Evolutionary conservation across 2,797 vertebrate species (phyloP).

Genomic region (Gymnopithys bicolor): DNA sequence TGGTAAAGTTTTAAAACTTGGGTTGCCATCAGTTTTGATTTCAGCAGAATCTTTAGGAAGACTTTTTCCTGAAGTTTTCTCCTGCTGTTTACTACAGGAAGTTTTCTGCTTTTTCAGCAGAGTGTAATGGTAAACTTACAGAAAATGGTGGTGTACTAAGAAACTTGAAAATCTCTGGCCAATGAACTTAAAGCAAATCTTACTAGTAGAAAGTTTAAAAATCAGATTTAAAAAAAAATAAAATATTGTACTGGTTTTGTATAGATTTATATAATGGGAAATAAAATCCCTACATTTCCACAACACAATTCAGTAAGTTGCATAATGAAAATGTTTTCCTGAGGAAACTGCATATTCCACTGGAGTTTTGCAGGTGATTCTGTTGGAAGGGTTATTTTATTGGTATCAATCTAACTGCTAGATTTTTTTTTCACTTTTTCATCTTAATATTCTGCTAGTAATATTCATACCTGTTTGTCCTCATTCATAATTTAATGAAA

Average conservation of each 20-base stretch:
- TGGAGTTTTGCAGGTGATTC: neutral
- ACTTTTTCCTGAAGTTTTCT: neutral
- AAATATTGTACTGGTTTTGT: neutral
- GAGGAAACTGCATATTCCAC: neutral
- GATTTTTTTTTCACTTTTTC: neutral
- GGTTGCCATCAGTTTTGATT: neutral
- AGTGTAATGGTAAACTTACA: neutral
- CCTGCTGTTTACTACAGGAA: neutral
- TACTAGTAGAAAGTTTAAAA: slow-evolving; percentile 18
- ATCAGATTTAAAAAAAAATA: neutral
- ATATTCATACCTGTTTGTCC: neutral
- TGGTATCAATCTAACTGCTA: neutral
- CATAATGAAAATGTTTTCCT: neutral
- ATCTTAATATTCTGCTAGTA: neutral
- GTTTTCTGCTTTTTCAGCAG: neutral
- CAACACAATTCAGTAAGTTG: neutral
- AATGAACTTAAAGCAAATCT: slow-evolving; percentile 46
- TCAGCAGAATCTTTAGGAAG: neutral
- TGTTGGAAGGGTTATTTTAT: neutral
- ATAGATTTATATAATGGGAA: neutral
- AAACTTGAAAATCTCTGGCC: slow-evolving; percentile 11
- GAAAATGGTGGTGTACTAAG: neutral
- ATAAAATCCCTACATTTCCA: neutral
- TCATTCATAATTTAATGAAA: neutral
- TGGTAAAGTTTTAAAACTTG: neutral